Evolutionary conservation across 2,888 invertebrate genomes (phyloP), one percentile per base, ranked within the genome.

Genomic region (Pheosia gnoma): DNA sequence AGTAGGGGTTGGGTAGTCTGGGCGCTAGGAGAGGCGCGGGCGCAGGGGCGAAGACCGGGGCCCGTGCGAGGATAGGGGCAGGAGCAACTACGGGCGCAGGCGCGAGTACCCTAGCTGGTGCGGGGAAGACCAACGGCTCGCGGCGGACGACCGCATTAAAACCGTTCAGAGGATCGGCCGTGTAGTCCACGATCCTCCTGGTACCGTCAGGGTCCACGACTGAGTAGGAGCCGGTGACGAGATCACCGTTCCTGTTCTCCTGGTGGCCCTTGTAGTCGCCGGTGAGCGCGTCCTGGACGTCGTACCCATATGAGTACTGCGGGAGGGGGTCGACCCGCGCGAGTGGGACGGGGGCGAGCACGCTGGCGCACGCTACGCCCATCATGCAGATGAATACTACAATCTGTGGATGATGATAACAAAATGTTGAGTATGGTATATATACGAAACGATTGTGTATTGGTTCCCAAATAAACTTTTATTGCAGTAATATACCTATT

Each of bases 221-320:
- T 8, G 90, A 82, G 84, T 95, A 95, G 11, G 94, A 94, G 4
- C 95, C 95, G 43, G 94, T 94, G 60, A 95, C 95, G 4, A 94
- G 81, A 79, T 95, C 95, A 0, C 95, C 95, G 71, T 93, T 93
- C 61, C 95, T 89, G 36, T 91, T 86, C 75, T 95, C 95, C 64
- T 93, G 91, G 83, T 95, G 95, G 58, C 93, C 94, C 71, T 95
- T 95, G 83, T 91, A 93, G 86, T 95, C 95, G 37, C 95, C 95
- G 39, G 95, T 95, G 62, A 94, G 87, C 4, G 93, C 83, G 74
- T 95, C 95, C 71, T 95, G 94, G 1, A 95, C 94, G 74, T 95
- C 94, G 75, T 95, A 95, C 4, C 94, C 94, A 83, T 89, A 95
- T 5, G 94, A 93, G 83, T 95, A 95, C 73, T 95, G 94, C 0